These are phyloP conservation scores for Chelmon rostratus DNA, from an alignment of 2,797 vertebrate genomes.

Conservation along the genomic window DNA sequence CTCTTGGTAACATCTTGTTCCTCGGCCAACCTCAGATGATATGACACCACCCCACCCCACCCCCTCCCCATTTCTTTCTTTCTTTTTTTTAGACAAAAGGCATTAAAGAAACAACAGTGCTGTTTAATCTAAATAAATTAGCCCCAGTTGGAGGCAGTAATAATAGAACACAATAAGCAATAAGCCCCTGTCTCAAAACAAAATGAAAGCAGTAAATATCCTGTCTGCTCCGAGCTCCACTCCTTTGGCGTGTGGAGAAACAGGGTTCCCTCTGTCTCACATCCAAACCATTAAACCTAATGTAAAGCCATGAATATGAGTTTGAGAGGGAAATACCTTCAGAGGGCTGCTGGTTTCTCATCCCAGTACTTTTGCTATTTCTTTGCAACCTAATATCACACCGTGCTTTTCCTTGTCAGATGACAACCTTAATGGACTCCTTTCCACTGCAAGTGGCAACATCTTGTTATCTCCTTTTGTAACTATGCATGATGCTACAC, in stretches of 20 bases:
- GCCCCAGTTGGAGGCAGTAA: conserved; percentile 86
- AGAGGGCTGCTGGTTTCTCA: conserved; percentile 28
- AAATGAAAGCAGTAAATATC: conserved; percentile 88
- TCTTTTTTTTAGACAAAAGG: conserved; percentile 66
- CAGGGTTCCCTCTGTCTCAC: conserved; percentile 39
- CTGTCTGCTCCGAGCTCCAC: conserved; percentile 63
- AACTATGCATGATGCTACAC: conserved; percentile 61
- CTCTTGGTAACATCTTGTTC: conserved; percentile 64
- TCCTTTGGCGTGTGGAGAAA: conserved; percentile 58
- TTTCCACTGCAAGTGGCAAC: conserved; percentile 51
- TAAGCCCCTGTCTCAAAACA: conserved; percentile 82
- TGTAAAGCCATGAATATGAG: conserved; percentile 60
- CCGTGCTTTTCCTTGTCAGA: conserved; percentile 63
- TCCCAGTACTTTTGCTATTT: conserved; percentile 41
- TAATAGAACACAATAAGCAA: conserved; percentile 85
- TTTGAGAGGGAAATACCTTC: conserved; percentile 49
- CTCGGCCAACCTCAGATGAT: conserved; percentile 65
- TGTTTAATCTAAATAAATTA: conserved; percentile 90
- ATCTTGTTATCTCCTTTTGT: conserved; percentile 68
- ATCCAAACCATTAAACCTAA: conserved; percentile 66
- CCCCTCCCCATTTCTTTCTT: not conserved
- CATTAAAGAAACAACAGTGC: conserved; percentile 83
- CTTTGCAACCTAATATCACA: conserved; percentile 59
- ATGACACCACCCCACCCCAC: conserved; percentile 11
- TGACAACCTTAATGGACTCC: conserved; percentile 62